Evolutionary conservation across 1,140 invertebrate genomes (phyloP).

Genomic region (Micrasema minimum): DNA sequence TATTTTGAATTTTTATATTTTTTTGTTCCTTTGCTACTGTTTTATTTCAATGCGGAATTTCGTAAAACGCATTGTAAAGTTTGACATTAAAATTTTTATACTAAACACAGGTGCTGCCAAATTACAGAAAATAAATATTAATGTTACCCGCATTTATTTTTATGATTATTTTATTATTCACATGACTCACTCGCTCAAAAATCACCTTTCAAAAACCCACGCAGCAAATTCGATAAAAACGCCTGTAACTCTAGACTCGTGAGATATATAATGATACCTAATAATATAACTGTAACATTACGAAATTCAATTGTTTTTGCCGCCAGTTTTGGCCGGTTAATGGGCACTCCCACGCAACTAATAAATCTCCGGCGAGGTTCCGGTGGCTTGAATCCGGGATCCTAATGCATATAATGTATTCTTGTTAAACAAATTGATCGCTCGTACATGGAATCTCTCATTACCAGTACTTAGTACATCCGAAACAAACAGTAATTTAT

Average conservation of each 20-base stretch:
- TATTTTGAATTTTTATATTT: too few relatives aligned
- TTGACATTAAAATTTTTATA: too few relatives aligned
- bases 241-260: not conserved
- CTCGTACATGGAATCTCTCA: conserved; percentile 10
- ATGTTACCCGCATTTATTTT: too few relatives aligned
- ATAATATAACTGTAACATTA: conserved; percentile 31
- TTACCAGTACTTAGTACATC: not conserved
- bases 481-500: too few relatives aligned
- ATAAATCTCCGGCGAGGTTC: conserved; percentile 26
- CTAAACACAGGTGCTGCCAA: too few relatives aligned
- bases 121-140: too few relatives aligned
- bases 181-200: too few relatives aligned
- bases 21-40: too few relatives aligned
- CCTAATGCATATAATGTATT: conserved; percentile 22
- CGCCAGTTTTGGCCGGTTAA: not conserved
- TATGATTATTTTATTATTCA: too few relatives aligned
- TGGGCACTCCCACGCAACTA: conserved; percentile 6
- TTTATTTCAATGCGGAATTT: too few relatives aligned
- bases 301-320: conserved; percentile 33
- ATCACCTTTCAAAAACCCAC: conserved; percentile 7
- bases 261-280: conserved; percentile 31
- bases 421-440: conserved; percentile 24
- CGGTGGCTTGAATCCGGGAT: conserved; percentile 30
- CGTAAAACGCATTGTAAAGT: too few relatives aligned
- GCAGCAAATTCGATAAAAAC: not conserved